Base-by-base conservation (phyloP, 2,888 invertebrate genomes). In the Loripinus fragilis region DNA sequence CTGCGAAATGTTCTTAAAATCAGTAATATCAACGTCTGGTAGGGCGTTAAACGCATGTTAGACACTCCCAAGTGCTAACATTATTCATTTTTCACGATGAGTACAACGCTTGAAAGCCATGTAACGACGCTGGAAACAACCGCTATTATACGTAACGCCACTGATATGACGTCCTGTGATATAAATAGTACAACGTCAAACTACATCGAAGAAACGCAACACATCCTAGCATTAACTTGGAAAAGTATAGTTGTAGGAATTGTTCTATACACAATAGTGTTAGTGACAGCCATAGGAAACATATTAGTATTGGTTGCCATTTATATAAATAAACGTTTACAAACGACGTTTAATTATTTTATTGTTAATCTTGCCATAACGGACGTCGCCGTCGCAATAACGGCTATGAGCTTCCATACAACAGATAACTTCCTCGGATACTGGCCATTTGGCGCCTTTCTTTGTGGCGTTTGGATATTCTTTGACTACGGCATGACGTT, bases 401-500 rank as follows among this genome's bases (percentile, higher is more conserved):
- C 88, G 5, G 93, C 92, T 3, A 93, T 93, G 93, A 88, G 88
- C 23, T 90, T 93, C 73, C 92, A 91, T 78, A 90, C 92, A 10
- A 80, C 90, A 28, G 87, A 91, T 77, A 89, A 89, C 52, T 78
- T 92, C 0, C 87, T 92, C 20, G 92, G 91, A 7, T 91, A 92
- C 74, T 93, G 93, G 89, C 93, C 93, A 2, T 92, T 93, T 78
- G 91, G 91, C 5, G 79, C 82, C 71, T 83, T 91, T 64, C 83
- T 93, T 82, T 93, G 93, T 73, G 90, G 89, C 2, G 78, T 92
- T 38, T 93, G 93, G 93, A 90, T 93, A 52, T 93, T 93, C 86
- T 91, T 89, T 80, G 93, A 93, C 78, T 93, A 93, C 80, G 92
- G 78, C 30, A 92, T 92, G 92, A 93, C 92, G 15, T 93, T 93